These are phyloP conservation scores for Pluvianellus socialis DNA, from an alignment of 2,113 vertebrate species.

Conservation along the genomic window DNA sequence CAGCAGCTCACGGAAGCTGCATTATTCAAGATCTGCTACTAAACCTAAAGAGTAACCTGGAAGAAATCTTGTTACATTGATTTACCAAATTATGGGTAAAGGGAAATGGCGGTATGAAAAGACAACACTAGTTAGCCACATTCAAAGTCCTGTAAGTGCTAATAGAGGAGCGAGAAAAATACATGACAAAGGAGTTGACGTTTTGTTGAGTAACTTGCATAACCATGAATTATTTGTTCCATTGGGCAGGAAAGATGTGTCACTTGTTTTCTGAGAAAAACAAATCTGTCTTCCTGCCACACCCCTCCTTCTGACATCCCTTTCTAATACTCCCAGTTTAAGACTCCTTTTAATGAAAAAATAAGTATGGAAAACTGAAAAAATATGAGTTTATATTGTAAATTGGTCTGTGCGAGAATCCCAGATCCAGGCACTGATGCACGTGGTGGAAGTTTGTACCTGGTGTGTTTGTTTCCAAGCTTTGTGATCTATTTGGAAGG, in stretches of 20 bases:
- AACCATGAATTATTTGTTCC: background rate
- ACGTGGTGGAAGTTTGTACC: background rate
- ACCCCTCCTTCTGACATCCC: background rate
- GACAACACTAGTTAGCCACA: background rate
- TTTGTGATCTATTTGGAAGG: background rate
- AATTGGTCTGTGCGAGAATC: background rate
- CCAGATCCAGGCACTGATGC: background rate
- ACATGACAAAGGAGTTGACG: background rate
- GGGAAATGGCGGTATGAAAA: background rate
- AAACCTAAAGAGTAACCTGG: background rate
- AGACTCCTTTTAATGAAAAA: background rate
- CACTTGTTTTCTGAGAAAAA: background rate
- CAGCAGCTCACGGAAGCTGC: background rate
- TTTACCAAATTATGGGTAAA: background rate
- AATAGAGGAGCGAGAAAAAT: background rate
- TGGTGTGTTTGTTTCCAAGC: background rate
- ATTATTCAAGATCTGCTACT: background rate
- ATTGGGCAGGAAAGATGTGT: background rate
- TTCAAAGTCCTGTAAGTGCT: background rate
- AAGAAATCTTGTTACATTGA: background rate
- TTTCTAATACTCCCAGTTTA: background rate
- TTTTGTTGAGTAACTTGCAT: background rate
- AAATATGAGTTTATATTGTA: rapidly evolving
- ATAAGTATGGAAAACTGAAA: background rate
- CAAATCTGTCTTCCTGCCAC: background rate